Base-by-base conservation (phyloP, 1,140 invertebrate species). In the Aphidius ervi region DNA sequence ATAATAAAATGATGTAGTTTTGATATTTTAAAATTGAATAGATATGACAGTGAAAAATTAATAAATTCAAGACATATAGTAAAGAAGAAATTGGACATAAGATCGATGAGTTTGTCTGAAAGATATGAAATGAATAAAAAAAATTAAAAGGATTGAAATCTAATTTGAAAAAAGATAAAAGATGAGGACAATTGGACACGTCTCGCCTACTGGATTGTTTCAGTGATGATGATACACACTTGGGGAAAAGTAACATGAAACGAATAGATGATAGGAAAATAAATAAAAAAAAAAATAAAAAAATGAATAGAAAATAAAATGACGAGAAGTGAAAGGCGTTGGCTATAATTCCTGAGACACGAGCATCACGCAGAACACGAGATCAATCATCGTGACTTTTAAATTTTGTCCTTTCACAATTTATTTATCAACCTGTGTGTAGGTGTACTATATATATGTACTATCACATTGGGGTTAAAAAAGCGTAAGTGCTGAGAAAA, bases 371-470 rank as follows among this genome's bases (percentile, higher is more conserved):
- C 6, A 42, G 46, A 46, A 45, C 54, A 40, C 46, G 20, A 53
- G 54, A 61, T 61, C 59, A 61, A 61, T 61, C 59, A 61, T 47
- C 46, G 2, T 41, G 50, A 39, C 37, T 40, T 40, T 9, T 50
- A 3, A 16, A 23, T 9, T 37, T 20, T 39, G 9, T n/a, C 46
- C 47, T 31, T 31, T 31, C 23, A 31, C 23, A 31, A 31, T 31
- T 31, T 31, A 31, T 31, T 1, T 31, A 31, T 31, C 23, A 31
- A 31, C 49, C 31, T 39, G 23, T 9, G 45, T n/a, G 45, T 46
- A 9, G 45, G 45, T 9, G 8, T 8, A 39, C 7, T n/a, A 52
- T 7, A 20, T 52, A 52, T 23, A n/a, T 39, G 37, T 3, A 39
- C 5, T 52, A 23, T 52, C 40, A 39, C 3, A 9, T 39, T 52